These are phyloP conservation scores for Ectropis grisescens DNA, from an alignment of 1,140 invertebrate species.

Conservation along the genomic window DNA sequence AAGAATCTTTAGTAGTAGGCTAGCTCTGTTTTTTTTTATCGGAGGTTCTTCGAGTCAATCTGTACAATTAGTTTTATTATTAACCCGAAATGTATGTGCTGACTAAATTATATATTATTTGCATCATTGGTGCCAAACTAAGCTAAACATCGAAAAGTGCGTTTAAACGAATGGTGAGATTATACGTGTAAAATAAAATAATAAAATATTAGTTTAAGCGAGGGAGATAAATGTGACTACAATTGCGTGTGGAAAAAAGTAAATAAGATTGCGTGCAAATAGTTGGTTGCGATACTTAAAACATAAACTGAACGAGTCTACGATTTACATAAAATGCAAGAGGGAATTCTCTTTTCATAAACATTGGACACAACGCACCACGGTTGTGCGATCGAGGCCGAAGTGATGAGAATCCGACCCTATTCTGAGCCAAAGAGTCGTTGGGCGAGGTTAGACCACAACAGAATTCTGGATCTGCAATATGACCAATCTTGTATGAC, in stretches of 20 bases:
- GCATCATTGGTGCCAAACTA: too few relatives aligned
- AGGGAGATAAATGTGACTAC: too few relatives aligned
- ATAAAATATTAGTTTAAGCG: too few relatives aligned
- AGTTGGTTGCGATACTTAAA: constrained; percentile 15
- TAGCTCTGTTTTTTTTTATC: too few relatives aligned
- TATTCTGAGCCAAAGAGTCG: constrained; percentile 68
- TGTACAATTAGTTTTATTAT: too few relatives aligned
- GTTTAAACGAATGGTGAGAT: too few relatives aligned
- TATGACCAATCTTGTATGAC: constrained; percentile 40
- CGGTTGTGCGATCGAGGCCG: constrained; percentile 75
- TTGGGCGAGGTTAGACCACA: constrained; percentile 83
- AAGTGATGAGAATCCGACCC: constrained; percentile 70
- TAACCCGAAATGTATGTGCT: too few relatives aligned
- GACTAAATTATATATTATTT: too few relatives aligned
- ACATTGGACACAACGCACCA: constrained; percentile 72
- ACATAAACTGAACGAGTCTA: constrained; percentile 17
- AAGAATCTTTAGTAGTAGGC: too few relatives aligned
- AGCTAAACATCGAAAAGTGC: too few relatives aligned
- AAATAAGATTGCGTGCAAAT: constrained; percentile 22
- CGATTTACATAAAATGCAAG: constrained; percentile 16
- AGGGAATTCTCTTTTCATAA: constrained; percentile 64
- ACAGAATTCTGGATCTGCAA: constrained; percentile 91
- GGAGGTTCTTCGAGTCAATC: too few relatives aligned
- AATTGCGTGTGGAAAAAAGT: constrained; percentile 16
- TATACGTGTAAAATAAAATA: too few relatives aligned